Conservation (phyloP, 2,888 invertebrate species). For the Noctua comes region DNA sequence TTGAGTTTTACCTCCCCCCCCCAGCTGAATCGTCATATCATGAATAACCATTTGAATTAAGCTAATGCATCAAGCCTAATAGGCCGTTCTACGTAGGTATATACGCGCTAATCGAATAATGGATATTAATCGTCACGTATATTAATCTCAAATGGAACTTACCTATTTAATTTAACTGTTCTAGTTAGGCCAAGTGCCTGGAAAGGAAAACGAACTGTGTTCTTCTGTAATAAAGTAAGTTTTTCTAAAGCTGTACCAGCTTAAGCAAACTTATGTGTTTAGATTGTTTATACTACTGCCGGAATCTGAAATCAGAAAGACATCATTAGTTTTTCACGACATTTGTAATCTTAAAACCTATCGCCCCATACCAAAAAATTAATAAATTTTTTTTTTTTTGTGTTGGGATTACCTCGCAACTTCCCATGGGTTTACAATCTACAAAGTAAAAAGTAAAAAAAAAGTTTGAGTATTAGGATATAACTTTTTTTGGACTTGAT, state of each 20-base stretch:
- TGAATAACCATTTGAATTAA: constrained; percentile 72
- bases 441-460: no score
- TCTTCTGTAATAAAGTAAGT: background rate
- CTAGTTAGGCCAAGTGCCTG: background rate
- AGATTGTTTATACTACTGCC: no score
- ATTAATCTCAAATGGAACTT: constrained; percentile 53
- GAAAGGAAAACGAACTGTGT: background rate
- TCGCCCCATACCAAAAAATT: no score
- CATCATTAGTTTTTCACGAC: no score
- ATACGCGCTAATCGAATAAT: constrained; percentile 62
- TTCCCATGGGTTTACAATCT: no score
- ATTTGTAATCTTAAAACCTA: no score
- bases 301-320: no score
- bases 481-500: no score
- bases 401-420: no score
- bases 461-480: no score
- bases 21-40: constrained; percentile 63
- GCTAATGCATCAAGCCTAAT: constrained; percentile 69
- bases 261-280: background rate
- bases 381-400: no score
- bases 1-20: constrained; percentile 49
- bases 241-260: background rate
- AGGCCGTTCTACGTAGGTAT: constrained; percentile 49
- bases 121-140: constrained; percentile 55
- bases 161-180: constrained; percentile 12